A percentile compares a stretch with the other conserved stretches of the same genome.
phyloP scores from a whole-genome alignment of 2,113 vertebrate genomes.

The Psilopogon haemacephalus region DNA sequence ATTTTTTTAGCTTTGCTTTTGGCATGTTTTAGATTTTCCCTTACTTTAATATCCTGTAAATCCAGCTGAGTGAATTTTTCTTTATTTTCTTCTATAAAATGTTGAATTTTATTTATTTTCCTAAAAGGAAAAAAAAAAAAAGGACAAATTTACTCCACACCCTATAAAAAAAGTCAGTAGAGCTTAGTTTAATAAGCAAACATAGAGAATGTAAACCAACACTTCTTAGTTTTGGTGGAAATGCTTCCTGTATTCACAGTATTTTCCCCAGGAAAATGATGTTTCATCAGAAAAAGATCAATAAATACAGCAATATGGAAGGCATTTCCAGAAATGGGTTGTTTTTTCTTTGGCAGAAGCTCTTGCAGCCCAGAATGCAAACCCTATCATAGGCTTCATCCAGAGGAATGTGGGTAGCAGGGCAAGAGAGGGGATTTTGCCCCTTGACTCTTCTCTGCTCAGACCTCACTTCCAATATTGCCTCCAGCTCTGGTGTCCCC shows the following conservation, averaged over 20 bases:
- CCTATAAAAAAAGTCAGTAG: not conserved
- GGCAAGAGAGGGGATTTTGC: no score
- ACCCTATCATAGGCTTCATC: no score
- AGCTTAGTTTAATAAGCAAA: not conserved
- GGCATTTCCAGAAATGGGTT: not conserved
- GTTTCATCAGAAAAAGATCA: not conserved
- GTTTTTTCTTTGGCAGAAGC: not conserved
- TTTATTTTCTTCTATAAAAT: conserved; percentile 88
- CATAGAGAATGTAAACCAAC: not conserved
- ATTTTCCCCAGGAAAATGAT: not conserved
- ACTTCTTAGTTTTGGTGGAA: not conserved
- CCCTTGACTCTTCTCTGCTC: no score
- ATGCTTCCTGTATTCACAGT: not conserved
- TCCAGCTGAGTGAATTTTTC: conserved; percentile 92
- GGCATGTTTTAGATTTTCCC: conserved; percentile 92
- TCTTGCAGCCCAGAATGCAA: not conserved
- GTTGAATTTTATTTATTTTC: conserved; percentile 85
- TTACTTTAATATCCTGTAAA: conserved; percentile 91
- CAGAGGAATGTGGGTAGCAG: no score
- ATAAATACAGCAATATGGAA: not conserved
- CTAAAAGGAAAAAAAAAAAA: conserved; percentile 63
- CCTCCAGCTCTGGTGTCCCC: no score
- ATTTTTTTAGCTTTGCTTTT: conserved; percentile 90
- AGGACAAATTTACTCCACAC: not conserved
- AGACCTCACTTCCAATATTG: no score